These are phyloP conservation scores for Thyatira batis DNA, from an alignment of 2,888 invertebrate genomes.

Conservation along the genomic window DNA sequence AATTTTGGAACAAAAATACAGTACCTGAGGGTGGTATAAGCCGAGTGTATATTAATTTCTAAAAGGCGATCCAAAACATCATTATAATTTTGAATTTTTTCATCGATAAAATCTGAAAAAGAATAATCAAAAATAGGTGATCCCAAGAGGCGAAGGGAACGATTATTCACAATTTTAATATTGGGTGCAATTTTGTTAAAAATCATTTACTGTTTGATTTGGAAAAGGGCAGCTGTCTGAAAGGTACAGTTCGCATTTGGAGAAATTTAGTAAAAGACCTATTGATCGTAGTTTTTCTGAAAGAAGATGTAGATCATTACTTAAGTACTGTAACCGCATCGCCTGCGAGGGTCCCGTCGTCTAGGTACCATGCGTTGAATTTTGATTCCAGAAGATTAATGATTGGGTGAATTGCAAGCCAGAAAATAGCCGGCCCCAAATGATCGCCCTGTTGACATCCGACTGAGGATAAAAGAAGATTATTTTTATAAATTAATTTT, in stretches of 20 bases:
- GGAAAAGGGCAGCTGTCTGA: too few species aligned
- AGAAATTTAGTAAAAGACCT: neutral
- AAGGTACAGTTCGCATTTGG: neutral
- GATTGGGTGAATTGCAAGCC: neutral
- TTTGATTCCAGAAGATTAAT: neutral
- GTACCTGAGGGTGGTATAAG: neutral
- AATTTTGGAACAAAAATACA: neutral
- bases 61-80: neutral
- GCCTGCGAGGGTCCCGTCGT: neutral
- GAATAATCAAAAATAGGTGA: neutral
- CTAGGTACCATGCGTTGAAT: neutral
- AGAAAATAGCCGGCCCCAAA: constrained; percentile 1
- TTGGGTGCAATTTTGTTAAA: neutral
- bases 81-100: neutral
- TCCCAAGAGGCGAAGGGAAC: neutral
- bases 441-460: constrained; percentile 9
- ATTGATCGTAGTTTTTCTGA: neutral
- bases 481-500: constrained; percentile 1
- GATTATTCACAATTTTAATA: too few species aligned
- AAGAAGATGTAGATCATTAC: neutral
- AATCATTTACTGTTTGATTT: neutral
- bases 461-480: neutral
- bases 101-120: neutral
- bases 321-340: neutral
- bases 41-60: neutral